These are phyloP conservation scores for Drosophila azteca DNA, from an alignment of 1,140 invertebrate genomes.

Conservation along the genomic window DNA sequence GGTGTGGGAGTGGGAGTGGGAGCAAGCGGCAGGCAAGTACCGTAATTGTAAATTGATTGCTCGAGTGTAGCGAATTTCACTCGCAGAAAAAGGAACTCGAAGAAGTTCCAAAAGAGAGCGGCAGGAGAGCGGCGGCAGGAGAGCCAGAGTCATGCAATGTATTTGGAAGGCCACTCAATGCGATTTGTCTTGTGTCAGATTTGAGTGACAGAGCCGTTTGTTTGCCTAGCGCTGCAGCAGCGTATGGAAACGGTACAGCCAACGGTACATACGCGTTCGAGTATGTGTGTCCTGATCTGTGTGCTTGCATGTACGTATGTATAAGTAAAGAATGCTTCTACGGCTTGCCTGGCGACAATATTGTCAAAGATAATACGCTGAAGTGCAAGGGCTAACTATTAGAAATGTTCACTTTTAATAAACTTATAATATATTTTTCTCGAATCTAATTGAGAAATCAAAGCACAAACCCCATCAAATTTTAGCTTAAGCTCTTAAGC, in stretches of 20 bases:
- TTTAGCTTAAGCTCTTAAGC: too few relatives aligned
- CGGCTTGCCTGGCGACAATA: conserved; percentile 49
- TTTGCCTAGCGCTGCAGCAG: conserved; percentile 59
- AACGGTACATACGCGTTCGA: too few relatives aligned
- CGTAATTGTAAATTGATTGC: conserved; percentile 79
- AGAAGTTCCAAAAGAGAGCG: conserved; percentile 14
- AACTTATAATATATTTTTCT: too few relatives aligned
- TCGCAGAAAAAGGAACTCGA: conserved; percentile 7
- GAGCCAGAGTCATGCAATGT: conserved; percentile 59
- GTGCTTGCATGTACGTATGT: not conserved
- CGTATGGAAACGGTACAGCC: conserved; percentile 3
- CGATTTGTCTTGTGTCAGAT: conserved; percentile 81
- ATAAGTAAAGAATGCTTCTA: conserved; percentile 28
- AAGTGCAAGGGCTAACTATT: not conserved
- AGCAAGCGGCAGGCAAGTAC: conserved; percentile 31
- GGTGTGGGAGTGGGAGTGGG: not conserved
- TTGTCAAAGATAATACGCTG: not conserved
- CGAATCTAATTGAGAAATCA: too few relatives aligned
- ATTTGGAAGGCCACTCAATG: conserved; percentile 55
- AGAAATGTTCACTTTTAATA: too few relatives aligned
- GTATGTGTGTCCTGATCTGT: not conserved
- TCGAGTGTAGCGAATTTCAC: conserved; percentile 70
- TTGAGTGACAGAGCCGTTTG: conserved; percentile 79
- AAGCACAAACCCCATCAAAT: too few relatives aligned
- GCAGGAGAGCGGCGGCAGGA: not conserved